Evolutionary conservation across 2,113 vertebrate genomes (phyloP).

Genomic region (Kobus ellipsiprymnus): DNA sequence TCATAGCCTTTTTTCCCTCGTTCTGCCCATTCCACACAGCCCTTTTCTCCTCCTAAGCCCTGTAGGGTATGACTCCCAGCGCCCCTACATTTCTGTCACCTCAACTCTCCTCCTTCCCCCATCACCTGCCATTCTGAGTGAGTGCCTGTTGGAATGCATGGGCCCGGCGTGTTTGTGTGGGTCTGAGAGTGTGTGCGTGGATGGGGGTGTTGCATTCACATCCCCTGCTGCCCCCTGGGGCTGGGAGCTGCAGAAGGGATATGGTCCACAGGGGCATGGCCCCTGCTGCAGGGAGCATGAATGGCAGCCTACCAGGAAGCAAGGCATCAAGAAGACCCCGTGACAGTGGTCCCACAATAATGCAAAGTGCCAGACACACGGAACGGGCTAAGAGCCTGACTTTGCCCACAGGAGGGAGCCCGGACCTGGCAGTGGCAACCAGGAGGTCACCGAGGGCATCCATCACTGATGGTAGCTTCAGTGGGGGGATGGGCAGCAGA

Average conservation of each 20-base stretch:
- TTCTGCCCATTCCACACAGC: fast-evolving
- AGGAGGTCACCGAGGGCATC: neutral
- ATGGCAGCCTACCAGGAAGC: fast-evolving
- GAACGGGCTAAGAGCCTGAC: neutral
- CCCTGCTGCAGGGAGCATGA: fast-evolving
- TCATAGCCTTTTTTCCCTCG: fast-evolving
- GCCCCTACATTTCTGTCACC: fast-evolving
- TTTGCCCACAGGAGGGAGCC: neutral
- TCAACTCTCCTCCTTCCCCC: fast-evolving
- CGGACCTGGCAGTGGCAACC: fast-evolving
- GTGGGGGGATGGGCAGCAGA: neutral
- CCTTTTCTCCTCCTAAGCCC: fast-evolving
- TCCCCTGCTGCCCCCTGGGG: fast-evolving
- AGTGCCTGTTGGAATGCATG: fast-evolving
- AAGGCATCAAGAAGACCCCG: neutral
- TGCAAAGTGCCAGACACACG: fast-evolving
- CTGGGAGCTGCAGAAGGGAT: too few species aligned
- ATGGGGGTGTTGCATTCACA: fast-evolving
- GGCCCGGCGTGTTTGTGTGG: neutral
- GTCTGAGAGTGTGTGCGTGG: fast-evolving
- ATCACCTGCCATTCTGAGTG: fast-evolving
- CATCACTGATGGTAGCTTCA: neutral
- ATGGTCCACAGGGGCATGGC: fast-evolving
- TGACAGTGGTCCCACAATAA: fast-evolving
- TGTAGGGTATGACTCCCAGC: neutral